These are phyloP conservation scores for Drosophila recens DNA, from an alignment of 2,888 invertebrate species.

Conservation along the genomic window DNA sequence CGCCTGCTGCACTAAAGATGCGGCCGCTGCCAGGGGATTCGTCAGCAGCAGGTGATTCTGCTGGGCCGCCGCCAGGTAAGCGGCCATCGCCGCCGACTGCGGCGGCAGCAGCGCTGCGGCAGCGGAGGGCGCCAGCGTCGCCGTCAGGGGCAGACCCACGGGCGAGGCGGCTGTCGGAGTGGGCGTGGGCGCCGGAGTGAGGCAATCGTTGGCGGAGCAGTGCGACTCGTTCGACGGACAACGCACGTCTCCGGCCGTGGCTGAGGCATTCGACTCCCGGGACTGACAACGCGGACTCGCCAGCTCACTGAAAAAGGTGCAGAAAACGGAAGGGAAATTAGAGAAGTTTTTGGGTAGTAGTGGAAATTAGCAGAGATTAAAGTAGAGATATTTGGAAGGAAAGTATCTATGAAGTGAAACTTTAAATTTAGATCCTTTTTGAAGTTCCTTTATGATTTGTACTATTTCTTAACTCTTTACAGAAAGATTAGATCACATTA, in stretches of 20 bases:
- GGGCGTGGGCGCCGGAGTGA: constrained; percentile 86
- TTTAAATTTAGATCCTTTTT: not conserved
- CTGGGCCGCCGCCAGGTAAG: constrained; percentile 91
- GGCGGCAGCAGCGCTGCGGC: constrained; percentile 90
- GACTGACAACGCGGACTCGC: constrained; percentile 92
- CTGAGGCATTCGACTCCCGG: constrained; percentile 89
- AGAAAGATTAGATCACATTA: too few relatives aligned
- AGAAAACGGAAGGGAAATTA: not conserved
- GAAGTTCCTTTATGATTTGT: not conserved
- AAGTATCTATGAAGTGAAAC: not conserved
- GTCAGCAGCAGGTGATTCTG: constrained; percentile 91
- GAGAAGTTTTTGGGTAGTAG: too few relatives aligned
- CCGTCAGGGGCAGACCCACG: constrained; percentile 88
- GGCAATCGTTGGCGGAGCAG: constrained; percentile 88
- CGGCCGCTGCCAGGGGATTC: constrained; percentile 90
- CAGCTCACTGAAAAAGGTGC: constrained; percentile 88
- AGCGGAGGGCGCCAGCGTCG: constrained; percentile 89
- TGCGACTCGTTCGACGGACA: constrained; percentile 93
- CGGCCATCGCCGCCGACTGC: constrained; percentile 93
- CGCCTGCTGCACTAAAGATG: constrained; percentile 87
- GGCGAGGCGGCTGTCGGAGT: constrained; percentile 82
- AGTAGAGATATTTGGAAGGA: not conserved
- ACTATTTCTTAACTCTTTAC: not conserved
- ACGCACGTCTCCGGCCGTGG: constrained; percentile 88
- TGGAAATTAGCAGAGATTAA: not conserved